These are phyloP conservation scores for Ricordea florida DNA, from an alignment of 92 coral and sea anemone species.

Conservation along the genomic window DNA sequence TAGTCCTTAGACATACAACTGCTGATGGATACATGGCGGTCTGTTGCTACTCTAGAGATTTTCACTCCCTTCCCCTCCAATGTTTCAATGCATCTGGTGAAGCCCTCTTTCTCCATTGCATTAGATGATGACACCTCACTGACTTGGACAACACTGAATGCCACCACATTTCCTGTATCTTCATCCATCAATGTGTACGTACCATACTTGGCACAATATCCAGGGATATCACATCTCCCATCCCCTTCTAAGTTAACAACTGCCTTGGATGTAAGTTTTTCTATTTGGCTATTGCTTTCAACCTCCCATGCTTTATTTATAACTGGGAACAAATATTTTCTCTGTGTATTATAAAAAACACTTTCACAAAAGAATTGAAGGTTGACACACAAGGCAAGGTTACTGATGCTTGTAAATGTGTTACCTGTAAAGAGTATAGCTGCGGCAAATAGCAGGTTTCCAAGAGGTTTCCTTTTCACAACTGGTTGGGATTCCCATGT, in stretches of 20 bases:
- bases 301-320: conserved; percentile 33
- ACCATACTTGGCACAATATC: too few relatives aligned
- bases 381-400: conserved; percentile 30
- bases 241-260: too few relatives aligned
- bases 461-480: conserved; percentile 30
- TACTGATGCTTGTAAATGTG: conserved; percentile 34
- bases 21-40: conserved; percentile 42
- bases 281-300: not conserved
- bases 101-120: too few relatives aligned
- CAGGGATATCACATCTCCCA: too few relatives aligned
- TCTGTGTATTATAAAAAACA: conserved; percentile 36
- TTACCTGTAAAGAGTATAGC: conserved; percentile 55
- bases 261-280: too few relatives aligned
- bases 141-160: too few relatives aligned
- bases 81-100: too few relatives aligned
- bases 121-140: too few relatives aligned
- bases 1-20: conserved; percentile 38
- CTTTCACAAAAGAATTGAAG: conserved; percentile 36
- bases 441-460: conserved; percentile 53
- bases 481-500: conserved; percentile 58
- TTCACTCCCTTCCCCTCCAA: too few relatives aligned
- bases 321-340: conserved; percentile 34
- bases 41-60: conserved; percentile 26
- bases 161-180: too few relatives aligned
- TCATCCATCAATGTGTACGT: too few relatives aligned